phyloP scores from a whole-genome alignment of 2,113 vertebrate genomes.

The Paracanthobrama guichenoti region DNA sequence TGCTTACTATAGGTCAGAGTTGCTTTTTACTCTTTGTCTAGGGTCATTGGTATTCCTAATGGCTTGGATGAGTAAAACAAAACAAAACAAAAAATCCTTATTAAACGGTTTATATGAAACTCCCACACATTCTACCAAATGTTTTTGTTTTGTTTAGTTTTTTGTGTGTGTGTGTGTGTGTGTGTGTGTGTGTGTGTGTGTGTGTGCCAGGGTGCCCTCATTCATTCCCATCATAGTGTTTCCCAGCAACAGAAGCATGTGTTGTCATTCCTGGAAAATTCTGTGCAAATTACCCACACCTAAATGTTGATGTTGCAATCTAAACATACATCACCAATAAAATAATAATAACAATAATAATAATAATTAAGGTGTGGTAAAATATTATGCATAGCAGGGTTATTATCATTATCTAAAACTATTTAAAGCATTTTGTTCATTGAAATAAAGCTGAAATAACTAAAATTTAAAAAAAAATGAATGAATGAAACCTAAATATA shows the following conservation, averaged over 20 bases:
- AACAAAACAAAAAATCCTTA: neutral
- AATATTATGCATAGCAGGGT: neutral
- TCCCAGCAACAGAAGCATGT: neutral
- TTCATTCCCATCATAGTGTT: neutral
- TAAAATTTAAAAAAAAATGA: neutral
- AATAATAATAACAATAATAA: no score
- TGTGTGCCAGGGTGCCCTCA: neutral
- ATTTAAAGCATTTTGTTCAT: no score
- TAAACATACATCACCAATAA: neutral
- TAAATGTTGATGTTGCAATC: neutral
- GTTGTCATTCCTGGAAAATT: neutral
- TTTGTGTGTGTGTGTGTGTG: no score
- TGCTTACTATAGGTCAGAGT: constrained; percentile 60
- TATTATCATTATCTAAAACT: neutral
- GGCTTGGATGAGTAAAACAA: neutral
- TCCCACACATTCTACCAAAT: neutral
- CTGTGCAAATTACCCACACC: neutral
- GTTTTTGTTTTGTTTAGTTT: neutral
- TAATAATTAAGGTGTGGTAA: neutral
- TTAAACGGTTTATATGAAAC: neutral
- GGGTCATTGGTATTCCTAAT: constrained; percentile 64
- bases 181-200: no score
- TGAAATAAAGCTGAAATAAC: neutral
- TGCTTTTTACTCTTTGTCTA: constrained; percentile 60
- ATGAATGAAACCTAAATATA: neutral